Evolutionary conservation across 2,797 vertebrate species (phyloP), one percentile per base, ranked within the genome.

Genomic region (Luscinia megarhynchos): DNA sequence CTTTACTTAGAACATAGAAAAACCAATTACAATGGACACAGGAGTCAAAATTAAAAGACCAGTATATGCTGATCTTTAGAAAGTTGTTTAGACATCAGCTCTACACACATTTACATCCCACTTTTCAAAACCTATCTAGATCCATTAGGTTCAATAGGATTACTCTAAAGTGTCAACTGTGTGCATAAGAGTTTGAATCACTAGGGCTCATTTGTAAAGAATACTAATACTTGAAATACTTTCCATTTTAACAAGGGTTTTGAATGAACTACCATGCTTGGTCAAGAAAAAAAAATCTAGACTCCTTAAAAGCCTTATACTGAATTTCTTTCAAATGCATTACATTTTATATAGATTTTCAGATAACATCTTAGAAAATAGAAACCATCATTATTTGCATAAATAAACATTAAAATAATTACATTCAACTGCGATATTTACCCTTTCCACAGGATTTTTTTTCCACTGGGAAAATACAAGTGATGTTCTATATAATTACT

Each of bases 1-100:
- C 68, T 96, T 93, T 94, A 93, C 55, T 94, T 86, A 97, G 88
- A 96, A 94, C 80, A 95, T 76, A 91, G 62, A 89, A 92, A 96
- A 94, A 81, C 58, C 51, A 84, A 88, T 84, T 78, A 93, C 86
- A 95, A 79, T 43, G 81, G 89, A 76, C 70, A 93, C 29, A 92
- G 58, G 32, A 95, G 50, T 94, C 45, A 92, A 83, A 96, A 89
- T 38, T 59, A 66, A 20, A 80, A 68, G 78, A 89, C 38, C 51
- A 14, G 8, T 54, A 70, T 34, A 83, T 29, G n/a, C 22, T 17
- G 6, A 54, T 34, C 12, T 85, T 91, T 26, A 43, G 30, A 55
- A 87, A 69, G 22, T 32, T 74, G 30, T 58, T 84, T 50, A 82
- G 51, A 75, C 0, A 0, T 74, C 58, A 53, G 18, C 57, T 73